phyloP scores from a whole-genome alignment of 2,888 invertebrate species.

The Sphaerophoria taeniata region DNA sequence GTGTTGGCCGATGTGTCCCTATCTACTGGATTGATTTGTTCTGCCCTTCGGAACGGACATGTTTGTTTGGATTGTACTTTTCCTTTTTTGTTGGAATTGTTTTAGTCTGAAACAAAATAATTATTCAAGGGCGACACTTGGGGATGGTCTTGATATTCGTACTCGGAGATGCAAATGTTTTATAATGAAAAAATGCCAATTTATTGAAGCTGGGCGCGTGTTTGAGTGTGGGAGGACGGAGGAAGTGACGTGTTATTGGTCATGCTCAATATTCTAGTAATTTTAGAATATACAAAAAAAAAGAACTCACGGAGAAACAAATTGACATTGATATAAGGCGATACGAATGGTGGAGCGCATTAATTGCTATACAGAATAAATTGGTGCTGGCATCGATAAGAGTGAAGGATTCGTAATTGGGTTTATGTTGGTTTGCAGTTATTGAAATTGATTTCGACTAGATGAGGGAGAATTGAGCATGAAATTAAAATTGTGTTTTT shows the following conservation, averaged over 20 bases:
- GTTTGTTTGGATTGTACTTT: constrained; percentile 9
- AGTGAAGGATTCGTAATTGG: constrained; percentile 19
- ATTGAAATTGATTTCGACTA: no score
- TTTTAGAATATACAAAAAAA: constrained; percentile 22
- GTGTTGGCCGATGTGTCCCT: no score
- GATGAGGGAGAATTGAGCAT: no score
- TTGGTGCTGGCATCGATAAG: background rate
- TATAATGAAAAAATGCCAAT: constrained; percentile 12
- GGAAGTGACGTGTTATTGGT: background rate
- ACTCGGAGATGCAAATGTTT: constrained; percentile 7
- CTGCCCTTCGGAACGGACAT: constrained; percentile 25
- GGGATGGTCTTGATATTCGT: background rate
- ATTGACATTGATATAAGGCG: constrained; percentile 20
- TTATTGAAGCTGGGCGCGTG: constrained; percentile 1
- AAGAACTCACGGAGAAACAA: background rate
- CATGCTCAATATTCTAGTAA: constrained; percentile 26
- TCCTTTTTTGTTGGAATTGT: background rate
- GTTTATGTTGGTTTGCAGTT: background rate
- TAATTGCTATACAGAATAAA: constrained; percentile 17
- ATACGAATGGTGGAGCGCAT: constrained; percentile 5
- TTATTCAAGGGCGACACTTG: background rate
- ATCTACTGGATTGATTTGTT: background rate
- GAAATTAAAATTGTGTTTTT: no score
- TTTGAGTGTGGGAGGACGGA: background rate
- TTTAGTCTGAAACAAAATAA: background rate